Conservation (phyloP, 2,888 invertebrate genomes). For the Stenolophus ochropezus region DNA sequence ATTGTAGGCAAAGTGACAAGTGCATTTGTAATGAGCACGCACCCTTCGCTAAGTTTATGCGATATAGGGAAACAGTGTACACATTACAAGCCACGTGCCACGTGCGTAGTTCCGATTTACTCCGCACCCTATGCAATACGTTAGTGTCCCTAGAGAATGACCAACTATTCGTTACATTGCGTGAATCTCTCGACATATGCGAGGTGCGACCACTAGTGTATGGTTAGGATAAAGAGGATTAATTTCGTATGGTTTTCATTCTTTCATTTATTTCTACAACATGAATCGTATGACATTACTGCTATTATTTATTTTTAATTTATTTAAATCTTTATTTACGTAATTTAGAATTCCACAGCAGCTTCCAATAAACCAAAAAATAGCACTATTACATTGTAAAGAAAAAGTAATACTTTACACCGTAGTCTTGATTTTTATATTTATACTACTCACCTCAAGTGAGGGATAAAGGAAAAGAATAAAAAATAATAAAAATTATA, state of each 20-base stretch:
- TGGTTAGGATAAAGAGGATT: not conserved
- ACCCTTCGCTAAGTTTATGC: slow-evolving; percentile 17
- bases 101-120: slow-evolving; percentile 15
- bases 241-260: not conserved
- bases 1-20: slow-evolving; percentile 36
- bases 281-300: too few relatives aligned
- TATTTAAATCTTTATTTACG: too few relatives aligned
- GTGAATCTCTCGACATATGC: slow-evolving; percentile 17
- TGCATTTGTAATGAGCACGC: slow-evolving; percentile 45
- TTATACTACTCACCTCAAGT: too few relatives aligned
- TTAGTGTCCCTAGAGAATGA: not conserved
- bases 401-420: too few relatives aligned
- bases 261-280: not conserved
- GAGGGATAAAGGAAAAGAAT: too few relatives aligned
- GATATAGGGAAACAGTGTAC: slow-evolving; percentile 20
- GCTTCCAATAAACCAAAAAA: too few relatives aligned
- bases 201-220: not conserved
- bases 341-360: too few relatives aligned
- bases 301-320: too few relatives aligned
- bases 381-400: too few relatives aligned
- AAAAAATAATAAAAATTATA: too few relatives aligned
- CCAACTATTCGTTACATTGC: slow-evolving; percentile 1
- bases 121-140: not conserved
- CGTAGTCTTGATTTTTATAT: too few relatives aligned
- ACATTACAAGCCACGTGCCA: slow-evolving; percentile 12